phyloP scores from a whole-genome alignment of 2,888 invertebrate species.

The Orthonevra nobilis region DNA sequence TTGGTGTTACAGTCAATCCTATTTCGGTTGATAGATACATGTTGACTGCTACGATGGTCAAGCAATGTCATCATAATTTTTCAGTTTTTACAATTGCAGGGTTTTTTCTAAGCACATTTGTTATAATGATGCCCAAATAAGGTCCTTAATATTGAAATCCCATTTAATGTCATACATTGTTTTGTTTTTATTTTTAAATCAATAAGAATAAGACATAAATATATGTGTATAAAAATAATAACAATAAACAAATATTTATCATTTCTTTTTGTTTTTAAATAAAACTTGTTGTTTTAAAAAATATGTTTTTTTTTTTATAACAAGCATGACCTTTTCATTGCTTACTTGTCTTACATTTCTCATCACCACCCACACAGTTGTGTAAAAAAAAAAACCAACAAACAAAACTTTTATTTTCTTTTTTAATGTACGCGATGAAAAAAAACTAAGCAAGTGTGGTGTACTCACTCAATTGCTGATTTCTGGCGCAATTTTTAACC shows the following conservation, averaged over 20 bases:
- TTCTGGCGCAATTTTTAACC: conserved; percentile 67
- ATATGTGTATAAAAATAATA: conserved; percentile 14
- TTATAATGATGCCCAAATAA: too few species aligned
- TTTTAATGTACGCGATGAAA: conserved; percentile 62
- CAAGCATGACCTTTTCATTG: conserved; percentile 22
- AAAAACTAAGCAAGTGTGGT: conserved; percentile 69
- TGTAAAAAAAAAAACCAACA: conserved; percentile 20
- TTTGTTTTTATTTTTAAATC: too few species aligned
- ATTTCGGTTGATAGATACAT: too few species aligned
- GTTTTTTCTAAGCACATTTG: too few species aligned
- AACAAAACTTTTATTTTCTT: conserved; percentile 20
- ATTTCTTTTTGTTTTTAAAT: neutral
- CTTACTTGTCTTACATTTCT: conserved; percentile 10
- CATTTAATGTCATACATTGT: too few species aligned
- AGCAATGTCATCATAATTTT: too few species aligned
- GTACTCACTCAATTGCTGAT: conserved; percentile 70
- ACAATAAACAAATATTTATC: too few species aligned
- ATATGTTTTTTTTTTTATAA: conserved; percentile 13
- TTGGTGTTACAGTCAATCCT: too few species aligned
- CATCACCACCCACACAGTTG: conserved; percentile 27
- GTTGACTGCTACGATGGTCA: too few species aligned
- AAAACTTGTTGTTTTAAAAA: too few species aligned
- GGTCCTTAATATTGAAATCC: too few species aligned
- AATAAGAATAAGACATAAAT: conserved; percentile 18
- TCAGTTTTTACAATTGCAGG: too few species aligned